Base-by-base conservation (phyloP, 1,140 invertebrate genomes). In the Camponotus pennsylvanicus region DNA sequence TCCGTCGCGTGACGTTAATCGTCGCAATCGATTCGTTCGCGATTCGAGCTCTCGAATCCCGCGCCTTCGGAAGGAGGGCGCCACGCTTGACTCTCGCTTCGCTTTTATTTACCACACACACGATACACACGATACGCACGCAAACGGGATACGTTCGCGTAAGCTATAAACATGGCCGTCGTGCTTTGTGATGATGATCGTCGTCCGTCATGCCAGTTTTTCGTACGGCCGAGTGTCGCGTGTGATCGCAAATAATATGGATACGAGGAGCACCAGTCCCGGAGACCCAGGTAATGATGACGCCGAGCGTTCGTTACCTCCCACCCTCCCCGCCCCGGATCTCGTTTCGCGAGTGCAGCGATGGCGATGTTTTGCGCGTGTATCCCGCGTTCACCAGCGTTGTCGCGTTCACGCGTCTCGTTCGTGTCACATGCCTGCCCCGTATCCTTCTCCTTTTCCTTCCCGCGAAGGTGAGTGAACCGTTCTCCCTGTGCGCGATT, bases 131-230 rank as follows among this genome's bases (percentile, higher is more conserved):
- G 27, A 57, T 32, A 34, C 52, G n/a, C 13, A 13, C 40, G n/a
- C 21, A 64, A 1, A 21, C 13, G 15, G 55, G 79, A 57, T 21
- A 75, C 45, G n/a, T n/a, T 69, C 75, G 8, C 71, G 83, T 49
- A 37, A 32, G 37, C 37, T 55, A 77, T 89, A 89, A 89, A 89
- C 88, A 89, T 89, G 88, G 88, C 88, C 77, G 88, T 89, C 88
- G 88, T 40, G 87, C 77, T 89, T 88, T 89, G 84, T 89, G 88
- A 89, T 89, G 88, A 86, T 82, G 85, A 77, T 89, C 73, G 82
- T 69, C 75, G 27, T 27, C 27, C 27, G 27, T 27, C 42, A 87
- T 76, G 87, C 55, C 70, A 76, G 57, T 77, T 64, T 57, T 55
- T 64, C 40, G 61, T 49, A 75, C 52, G 52, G 40, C 15, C 69